phyloP scores from a whole-genome alignment of 2,888 invertebrate species.

The Steinernema carpocapsae region DNA sequence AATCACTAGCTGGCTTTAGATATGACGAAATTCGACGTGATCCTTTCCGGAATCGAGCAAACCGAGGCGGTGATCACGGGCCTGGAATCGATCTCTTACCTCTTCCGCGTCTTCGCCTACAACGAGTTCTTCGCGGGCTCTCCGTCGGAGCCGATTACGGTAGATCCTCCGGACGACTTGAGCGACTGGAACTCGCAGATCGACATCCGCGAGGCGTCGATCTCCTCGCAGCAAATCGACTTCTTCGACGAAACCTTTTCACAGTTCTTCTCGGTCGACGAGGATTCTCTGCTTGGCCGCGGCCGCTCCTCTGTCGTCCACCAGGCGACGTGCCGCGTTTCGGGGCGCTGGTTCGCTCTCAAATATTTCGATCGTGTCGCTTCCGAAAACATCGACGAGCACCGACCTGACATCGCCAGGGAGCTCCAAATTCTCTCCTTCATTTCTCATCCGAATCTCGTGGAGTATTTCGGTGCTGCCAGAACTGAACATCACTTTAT shows the following conservation, averaged over 20 bases:
- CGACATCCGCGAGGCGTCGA: constrained; percentile 26
- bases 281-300: constrained; percentile 28
- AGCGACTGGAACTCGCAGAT: constrained; percentile 35
- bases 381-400: constrained; percentile 8
- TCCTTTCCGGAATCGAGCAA: constrained; percentile 12
- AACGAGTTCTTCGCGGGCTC: constrained; percentile 37
- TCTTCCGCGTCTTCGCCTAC: constrained; percentile 38
- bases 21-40: constrained; percentile 4
- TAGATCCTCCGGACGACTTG: constrained; percentile 30
- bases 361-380: constrained; percentile 36
- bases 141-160: constrained; percentile 30
- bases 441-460: constrained; percentile 31
- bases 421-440: constrained; percentile 24
- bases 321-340: constrained; percentile 29
- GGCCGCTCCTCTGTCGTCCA: constrained; percentile 28
- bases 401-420: constrained; percentile 24
- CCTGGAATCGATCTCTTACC: constrained; percentile 18
- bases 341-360: constrained; percentile 31
- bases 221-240: constrained; percentile 37
- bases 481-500: not conserved
- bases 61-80: not conserved
- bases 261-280: constrained; percentile 35
- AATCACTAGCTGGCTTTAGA: not conserved
- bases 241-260: constrained; percentile 36
- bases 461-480: constrained; percentile 38